Percentiles rank a stretch among this genome's conserved stretches.
Conservation (phyloP, 2,113 vertebrate species). For the Albula glossodonta region DNA sequence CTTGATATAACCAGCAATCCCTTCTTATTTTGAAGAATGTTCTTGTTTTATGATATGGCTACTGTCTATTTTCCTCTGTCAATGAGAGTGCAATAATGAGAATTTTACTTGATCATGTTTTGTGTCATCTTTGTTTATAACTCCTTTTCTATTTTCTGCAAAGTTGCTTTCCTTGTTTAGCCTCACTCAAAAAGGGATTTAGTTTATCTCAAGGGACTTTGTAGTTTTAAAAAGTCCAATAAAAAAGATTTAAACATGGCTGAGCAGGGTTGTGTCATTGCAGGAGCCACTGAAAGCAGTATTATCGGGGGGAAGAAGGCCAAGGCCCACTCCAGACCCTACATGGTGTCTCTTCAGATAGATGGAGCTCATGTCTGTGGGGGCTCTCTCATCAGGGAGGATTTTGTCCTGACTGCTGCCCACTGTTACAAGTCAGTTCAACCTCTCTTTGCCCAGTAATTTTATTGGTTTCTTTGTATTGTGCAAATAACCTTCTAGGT, state of each 20-base stretch:
- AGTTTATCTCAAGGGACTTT: too few relatives aligned
- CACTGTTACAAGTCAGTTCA: conserved; percentile 19
- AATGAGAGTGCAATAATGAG: too few relatives aligned
- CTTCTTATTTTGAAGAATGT: too few relatives aligned
- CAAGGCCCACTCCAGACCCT: conserved; percentile 74
- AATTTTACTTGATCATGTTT: too few relatives aligned
- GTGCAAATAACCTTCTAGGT: not conserved
- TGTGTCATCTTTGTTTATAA: too few relatives aligned
- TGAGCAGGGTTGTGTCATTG: not conserved
- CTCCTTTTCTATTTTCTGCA: too few relatives aligned
- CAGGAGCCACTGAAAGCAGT: conserved; percentile 56
- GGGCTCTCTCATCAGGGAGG: conserved; percentile 17
- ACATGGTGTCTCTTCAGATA: conserved; percentile 71
- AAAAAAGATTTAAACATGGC: not conserved
- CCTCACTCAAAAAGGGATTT: too few relatives aligned
- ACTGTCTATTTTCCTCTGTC: too few relatives aligned
- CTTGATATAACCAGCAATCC: too few relatives aligned
- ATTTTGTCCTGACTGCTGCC: conserved; percentile 21
- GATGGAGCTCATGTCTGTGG: not conserved
- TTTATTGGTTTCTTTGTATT: not conserved
- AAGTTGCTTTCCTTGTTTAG: too few relatives aligned
- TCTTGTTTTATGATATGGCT: too few relatives aligned
- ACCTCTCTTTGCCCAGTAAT: not conserved
- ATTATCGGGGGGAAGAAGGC: conserved; percentile 72
- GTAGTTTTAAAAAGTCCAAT: not conserved